A percentile compares a stretch with the other conserved stretches of the same genome.
Conservation (phyloP, 2,888 invertebrate genomes). For the Caenorhabditis doughertyi region DNA sequence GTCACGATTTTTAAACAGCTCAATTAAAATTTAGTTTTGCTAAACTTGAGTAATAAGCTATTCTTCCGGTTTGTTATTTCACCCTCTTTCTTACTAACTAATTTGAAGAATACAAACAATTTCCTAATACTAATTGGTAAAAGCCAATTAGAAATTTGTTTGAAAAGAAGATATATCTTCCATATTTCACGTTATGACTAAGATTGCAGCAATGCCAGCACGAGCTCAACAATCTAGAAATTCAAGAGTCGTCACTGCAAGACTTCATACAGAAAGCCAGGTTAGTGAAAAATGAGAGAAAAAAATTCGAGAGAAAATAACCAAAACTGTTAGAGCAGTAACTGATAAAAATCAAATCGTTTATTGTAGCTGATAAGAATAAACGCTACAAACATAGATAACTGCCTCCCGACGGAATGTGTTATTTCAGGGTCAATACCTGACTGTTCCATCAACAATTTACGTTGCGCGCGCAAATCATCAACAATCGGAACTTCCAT, state of each 20-base stretch:
- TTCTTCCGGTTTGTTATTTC: conserved; percentile 6
- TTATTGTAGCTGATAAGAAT: conserved; percentile 41
- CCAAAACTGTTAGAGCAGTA: neutral
- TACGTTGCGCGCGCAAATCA: conserved; percentile 48
- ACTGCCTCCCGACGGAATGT: conserved; percentile 45
- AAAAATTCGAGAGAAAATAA: conserved; percentile 9
- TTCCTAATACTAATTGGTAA: conserved; percentile 1
- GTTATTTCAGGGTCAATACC: conserved; percentile 63
- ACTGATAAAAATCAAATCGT: conserved; percentile 13
- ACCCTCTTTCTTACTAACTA: conserved; percentile 14
- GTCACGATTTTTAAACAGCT: conserved; percentile 7
- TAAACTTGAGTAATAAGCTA: neutral
- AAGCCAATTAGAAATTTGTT: conserved; percentile 29
- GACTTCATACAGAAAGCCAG: conserved; percentile 24
- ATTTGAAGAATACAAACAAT: conserved; percentile 6
- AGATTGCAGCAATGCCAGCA: conserved; percentile 44
- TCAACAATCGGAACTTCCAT: conserved; percentile 26
- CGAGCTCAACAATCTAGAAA: conserved; percentile 10
- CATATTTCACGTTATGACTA: conserved; percentile 29
- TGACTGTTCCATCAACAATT: conserved; percentile 60
- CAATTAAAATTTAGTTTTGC: conserved; percentile 19
- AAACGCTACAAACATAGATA: conserved; percentile 47
- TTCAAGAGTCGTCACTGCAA: conserved; percentile 34
- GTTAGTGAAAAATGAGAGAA: conserved; percentile 25
- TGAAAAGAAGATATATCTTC: neutral